Percentiles rank a stretch among this genome's conserved stretches.
Conservation (phyloP, 1,140 invertebrate genomes). For the Hermetia illucens region DNA sequence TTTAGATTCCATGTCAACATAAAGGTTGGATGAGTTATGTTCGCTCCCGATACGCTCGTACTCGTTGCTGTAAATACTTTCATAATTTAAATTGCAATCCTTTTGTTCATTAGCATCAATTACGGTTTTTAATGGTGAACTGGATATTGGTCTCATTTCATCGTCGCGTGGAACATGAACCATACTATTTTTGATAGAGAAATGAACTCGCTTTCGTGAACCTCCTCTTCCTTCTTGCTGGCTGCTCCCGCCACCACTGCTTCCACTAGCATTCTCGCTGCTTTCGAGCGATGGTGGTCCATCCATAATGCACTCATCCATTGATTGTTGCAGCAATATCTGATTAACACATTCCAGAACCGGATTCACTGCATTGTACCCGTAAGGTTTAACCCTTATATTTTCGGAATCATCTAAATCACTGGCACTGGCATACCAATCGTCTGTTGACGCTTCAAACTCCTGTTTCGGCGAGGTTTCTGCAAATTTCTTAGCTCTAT, state of each 20-base stretch:
- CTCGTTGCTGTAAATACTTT: constrained; percentile 38
- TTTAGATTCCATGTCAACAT: constrained; percentile 33
- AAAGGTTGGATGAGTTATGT: constrained; percentile 23
- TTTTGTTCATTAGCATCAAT: constrained; percentile 1
- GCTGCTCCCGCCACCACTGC: constrained; percentile 6
- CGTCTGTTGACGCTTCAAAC: constrained; percentile 37
- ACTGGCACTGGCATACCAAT: constrained; percentile 45
- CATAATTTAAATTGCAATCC: constrained; percentile 17
- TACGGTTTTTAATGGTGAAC: background rate
- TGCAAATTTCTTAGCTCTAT: constrained; percentile 19
- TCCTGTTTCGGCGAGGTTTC: constrained; percentile 25
- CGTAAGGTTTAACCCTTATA: constrained; percentile 27
- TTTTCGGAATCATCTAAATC: constrained; percentile 41
- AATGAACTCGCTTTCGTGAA: constrained; percentile 25
- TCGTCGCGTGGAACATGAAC: constrained; percentile 22
- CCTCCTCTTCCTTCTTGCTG: constrained; percentile 1
- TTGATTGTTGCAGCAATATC: constrained; percentile 26
- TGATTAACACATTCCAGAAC: constrained; percentile 53
- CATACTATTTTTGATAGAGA: constrained; percentile 30
- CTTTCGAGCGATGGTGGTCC: background rate
- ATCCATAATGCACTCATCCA: constrained; percentile 16
- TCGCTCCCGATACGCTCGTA: constrained; percentile 35
- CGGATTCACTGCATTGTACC: constrained; percentile 38
- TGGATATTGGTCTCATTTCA: no score
- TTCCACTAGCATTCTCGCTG: background rate